A percentile compares a stretch with the other conserved stretches of the same genome.
phyloP scores from a whole-genome alignment of 1,140 invertebrate species.

The Drosophila navojoa region DNA sequence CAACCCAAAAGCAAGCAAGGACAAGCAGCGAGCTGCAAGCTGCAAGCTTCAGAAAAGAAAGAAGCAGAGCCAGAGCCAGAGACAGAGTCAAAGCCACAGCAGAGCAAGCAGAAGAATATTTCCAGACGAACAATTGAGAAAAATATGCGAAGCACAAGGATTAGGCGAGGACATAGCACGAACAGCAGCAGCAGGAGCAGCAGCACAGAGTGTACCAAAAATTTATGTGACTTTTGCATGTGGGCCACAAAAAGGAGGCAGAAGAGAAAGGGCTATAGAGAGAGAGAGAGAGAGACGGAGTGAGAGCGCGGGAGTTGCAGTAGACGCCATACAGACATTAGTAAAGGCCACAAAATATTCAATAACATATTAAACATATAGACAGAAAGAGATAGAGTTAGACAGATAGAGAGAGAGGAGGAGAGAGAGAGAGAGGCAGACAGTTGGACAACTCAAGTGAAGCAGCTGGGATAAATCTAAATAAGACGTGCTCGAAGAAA shows the following conservation, averaged over 20 bases:
- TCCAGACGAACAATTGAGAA: slow-evolving; percentile 68
- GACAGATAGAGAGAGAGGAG: slow-evolving; percentile 7
- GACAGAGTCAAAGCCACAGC: no score
- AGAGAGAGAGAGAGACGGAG: not conserved
- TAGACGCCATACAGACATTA: slow-evolving; percentile 61
- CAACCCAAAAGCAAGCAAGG: slow-evolving; percentile 71
- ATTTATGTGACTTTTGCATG: slow-evolving; percentile 81
- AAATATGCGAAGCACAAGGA: slow-evolving; percentile 74
- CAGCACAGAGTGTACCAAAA: slow-evolving; percentile 28
- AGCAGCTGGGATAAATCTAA: slow-evolving; percentile 79
- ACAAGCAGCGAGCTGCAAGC: slow-evolving; percentile 14
- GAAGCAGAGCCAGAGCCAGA: slow-evolving; percentile 16
- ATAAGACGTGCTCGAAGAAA: slow-evolving; percentile 72
- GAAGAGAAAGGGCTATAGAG: no score
- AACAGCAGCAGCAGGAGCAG: no score
- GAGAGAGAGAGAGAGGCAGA: slow-evolving; percentile 8
- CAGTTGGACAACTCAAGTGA: slow-evolving; percentile 75
- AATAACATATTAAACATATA: slow-evolving; percentile 75
- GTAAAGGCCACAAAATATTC: slow-evolving; percentile 78
- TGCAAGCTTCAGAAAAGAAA: slow-evolving; percentile 14
- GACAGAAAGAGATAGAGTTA: slow-evolving; percentile 30
- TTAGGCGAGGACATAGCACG: slow-evolving; percentile 55
- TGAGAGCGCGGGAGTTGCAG: not conserved
- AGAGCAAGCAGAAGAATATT: slow-evolving; percentile 35
- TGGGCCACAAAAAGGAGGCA: slow-evolving; percentile 9